Evolutionary conservation across 2,797 vertebrate species (phyloP), one percentile per base, ranked within the genome.

Genomic region (Lerista edwardsae): DNA sequence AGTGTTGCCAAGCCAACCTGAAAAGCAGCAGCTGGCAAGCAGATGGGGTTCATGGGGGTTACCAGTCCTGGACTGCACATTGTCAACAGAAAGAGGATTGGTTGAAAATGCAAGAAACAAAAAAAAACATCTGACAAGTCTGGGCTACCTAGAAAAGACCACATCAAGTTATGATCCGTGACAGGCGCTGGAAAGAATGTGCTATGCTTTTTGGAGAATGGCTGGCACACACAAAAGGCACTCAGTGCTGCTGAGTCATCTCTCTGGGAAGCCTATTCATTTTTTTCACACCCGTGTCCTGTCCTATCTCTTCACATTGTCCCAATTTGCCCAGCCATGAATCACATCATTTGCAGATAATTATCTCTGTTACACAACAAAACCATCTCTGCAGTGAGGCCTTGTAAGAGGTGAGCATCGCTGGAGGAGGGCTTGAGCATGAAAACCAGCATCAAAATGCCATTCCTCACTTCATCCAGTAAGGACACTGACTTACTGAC

Each of bases 101-200:
- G 76, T 31, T 0, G 47, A 55, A 71, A 1, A 80, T 29, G 65
- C 44, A 71, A 15, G 80, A 8, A 77, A 4, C 34, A 69, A 83
- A 77, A 4, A 31, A 69, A 83, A 29, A 0, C 0, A 2, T 0
- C 6, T 83, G 91, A 90, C 75, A 90, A 91, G 75, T 84, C 83
- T 86, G 83, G 79, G 82, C 41, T 88, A 93, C 88, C 88, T 91
- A 87, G 82, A 93, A n/a, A 88, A 88, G 87, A 11, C 79, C 75
- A 44, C 29, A 73, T 77, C 88, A 34, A 9, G 3, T 64, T 87
- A 79, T 86, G 88, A 87, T 86, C 29, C 1, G 0, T 93, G 90
- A 91, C 88, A 89, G 51, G 75, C 0, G 0, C 74, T 88, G 91
- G 90, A 88, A 93, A 91, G 75, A 93, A 89, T 84, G 81, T 88